Conservation (phyloP, 1,140 invertebrate genomes). For the Musca domestica region DNA sequence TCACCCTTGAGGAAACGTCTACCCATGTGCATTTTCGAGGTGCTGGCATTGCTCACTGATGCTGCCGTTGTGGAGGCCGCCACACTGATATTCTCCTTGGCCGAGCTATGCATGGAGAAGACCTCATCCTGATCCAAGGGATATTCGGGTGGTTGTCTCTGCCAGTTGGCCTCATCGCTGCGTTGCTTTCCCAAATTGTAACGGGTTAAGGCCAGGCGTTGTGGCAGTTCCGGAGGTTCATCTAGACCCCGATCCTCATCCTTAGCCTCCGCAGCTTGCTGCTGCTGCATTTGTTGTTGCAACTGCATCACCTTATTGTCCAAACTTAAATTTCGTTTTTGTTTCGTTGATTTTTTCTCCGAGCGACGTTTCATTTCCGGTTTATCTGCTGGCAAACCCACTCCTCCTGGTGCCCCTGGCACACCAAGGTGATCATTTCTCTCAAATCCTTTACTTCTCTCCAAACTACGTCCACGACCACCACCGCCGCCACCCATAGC, state of each 20-base stretch:
- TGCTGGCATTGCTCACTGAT: conserved; percentile 12
- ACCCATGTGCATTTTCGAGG: conserved; percentile 47
- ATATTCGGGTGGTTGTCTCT: not conserved
- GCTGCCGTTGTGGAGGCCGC: conserved; percentile 11
- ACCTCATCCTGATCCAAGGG: conserved; percentile 35
- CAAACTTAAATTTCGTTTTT: conserved; percentile 47
- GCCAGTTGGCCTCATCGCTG: conserved; percentile 20
- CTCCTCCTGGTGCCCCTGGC: not conserved
- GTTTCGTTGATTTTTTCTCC: conserved; percentile 43
- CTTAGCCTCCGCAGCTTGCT: not conserved
- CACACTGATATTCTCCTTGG: conserved; percentile 25
- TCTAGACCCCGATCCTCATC: not conserved
- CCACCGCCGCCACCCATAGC: conserved; percentile 28
- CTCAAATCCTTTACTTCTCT: conserved; percentile 31
- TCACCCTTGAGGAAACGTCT: conserved; percentile 48
- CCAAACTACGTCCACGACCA: conserved; percentile 43
- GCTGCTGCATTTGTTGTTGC: not conserved
- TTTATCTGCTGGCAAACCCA: no score
- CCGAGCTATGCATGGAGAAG: conserved; percentile 37
- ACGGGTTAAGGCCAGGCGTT: not conserved
- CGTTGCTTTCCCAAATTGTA: conserved; percentile 24
- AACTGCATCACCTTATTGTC: conserved; percentile 32
- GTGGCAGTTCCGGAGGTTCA: not conserved
- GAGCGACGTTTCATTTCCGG: not conserved
- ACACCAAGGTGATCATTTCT: no score